Base-by-base conservation (phyloP, 2,888 invertebrate genomes). In the Teleiodes luculella region DNA sequence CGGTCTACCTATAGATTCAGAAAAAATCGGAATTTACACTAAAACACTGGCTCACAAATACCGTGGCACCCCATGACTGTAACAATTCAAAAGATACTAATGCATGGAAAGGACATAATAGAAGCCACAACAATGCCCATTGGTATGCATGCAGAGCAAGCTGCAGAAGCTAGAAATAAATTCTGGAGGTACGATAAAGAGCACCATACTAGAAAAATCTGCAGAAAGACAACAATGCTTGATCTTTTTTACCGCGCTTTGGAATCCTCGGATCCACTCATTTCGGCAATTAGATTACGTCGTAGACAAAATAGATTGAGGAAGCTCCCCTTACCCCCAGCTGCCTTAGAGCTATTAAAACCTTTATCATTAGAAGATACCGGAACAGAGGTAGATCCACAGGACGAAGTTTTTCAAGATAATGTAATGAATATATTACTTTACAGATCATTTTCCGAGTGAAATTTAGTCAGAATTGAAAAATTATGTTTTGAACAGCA, bases 51-150 rank as follows among this genome's bases (percentile, higher is more conserved):
- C n/a, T n/a, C n/a, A n/a, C n/a, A n/a, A n/a, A n/a, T n/a, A n/a
- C 18, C 5, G 14, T 54, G 54, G 50, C 45, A 45, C 24, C 50
- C 41, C 1, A 49, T 54, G 54, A 50, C 54, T 11, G 39, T 39
- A 6, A 54, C 54, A 5, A 3, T 54, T 24, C 54, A 54, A 28
- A 54, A 54, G 41, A 54, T 54, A 13, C 41, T 54, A 13, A 30
- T 50, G 5, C 54, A 54, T 50, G 54, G 54, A 13, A 30, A 30
- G n/a, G 13, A 37, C 5, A 50, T 54, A 11, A 54, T 54, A 31
- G 11, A 54, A 13, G 2, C 11, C 6, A 16, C 33, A 6, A 10
- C 49, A 10, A 11, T 54, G 8, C 49, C 54, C 28, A 43, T 54
- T 10, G 54, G 43, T n/a, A 35, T 50, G 45, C 45, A 50, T 7